Base-by-base conservation (phyloP, 2,888 invertebrate species). In the Onchidella celtica region DNA sequence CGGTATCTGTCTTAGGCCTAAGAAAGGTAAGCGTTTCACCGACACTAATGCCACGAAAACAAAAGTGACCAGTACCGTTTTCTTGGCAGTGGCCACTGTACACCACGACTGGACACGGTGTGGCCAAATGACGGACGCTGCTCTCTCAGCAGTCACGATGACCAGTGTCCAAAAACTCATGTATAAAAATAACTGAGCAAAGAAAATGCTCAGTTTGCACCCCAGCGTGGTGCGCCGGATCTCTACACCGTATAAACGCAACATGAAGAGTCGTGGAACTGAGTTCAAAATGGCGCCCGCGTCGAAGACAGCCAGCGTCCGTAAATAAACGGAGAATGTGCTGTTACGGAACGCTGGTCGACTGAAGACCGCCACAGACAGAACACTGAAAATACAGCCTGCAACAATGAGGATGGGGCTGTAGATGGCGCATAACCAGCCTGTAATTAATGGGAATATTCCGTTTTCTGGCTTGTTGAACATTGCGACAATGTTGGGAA, bases 41-140 rank as follows among this genome's bases (percentile, higher is more conserved):
- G 47, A 6, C 6, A 47, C 17, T 11, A 47, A 11, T 6, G 9
- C 6, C 6, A 17, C 6, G 17, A 47, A 6, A 17, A 17, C 47
- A 47, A 47, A 6, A 47, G 47, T 17, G 9, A 6, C 47, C 47
- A 47, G 47, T 11, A 47, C 47, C 9, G 17, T 11, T 17, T 47
- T 47, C 47, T 47, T 47, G 47, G 47, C 47, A 11, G 47, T 17
- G 9, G 47, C 6, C 6, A n/a, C 14, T n/a, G 73, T 73, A 57
- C 73, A 73, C 24, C 57, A 57, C 9, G 55, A 57, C 34, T 38
- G 34, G n/a, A 73, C 36, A 24, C 73, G 73, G 36, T 73, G 73
- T 4, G 73, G 61, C 73, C 73, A 73, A 57, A 73, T 36, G 36
- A 73, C 73, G 4, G 73, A 73, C 17, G 59, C 57, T 24, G 73